Conservation (phyloP, 1,140 invertebrate genomes). For the Aradophagus sp. region DNA sequence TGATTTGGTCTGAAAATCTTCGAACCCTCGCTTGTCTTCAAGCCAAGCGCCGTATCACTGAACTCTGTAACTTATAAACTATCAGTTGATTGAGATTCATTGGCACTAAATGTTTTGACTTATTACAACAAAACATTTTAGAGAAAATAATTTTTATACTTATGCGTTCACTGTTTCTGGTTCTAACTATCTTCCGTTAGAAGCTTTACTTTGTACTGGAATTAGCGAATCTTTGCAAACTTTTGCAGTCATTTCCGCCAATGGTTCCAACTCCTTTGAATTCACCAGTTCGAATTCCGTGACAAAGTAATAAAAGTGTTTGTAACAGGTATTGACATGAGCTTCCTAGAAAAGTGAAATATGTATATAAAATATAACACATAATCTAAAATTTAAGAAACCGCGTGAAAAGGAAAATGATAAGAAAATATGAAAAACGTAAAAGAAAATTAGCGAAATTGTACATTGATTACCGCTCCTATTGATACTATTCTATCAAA, state of each 20-base stretch:
- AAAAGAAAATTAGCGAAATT: constrained; percentile 22
- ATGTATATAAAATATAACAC: too few species aligned
- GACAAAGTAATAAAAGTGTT: constrained; percentile 97
- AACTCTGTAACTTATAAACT: too few species aligned
- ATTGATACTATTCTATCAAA: constrained; percentile 92
- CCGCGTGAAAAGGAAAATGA: background rate
- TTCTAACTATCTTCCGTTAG: constrained; percentile 64
- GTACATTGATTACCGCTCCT: constrained; percentile 81
- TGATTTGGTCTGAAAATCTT: background rate
- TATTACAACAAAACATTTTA: too few species aligned
- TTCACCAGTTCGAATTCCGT: constrained; percentile 91
- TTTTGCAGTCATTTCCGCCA: constrained; percentile 84
- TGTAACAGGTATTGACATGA: constrained; percentile 97
- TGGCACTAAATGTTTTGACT: too few species aligned
- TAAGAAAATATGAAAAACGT: constrained; percentile 15
- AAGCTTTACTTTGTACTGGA: constrained; percentile 52
- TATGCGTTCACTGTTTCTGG: background rate
- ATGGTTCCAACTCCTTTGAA: constrained; percentile 90
- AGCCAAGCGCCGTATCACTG: too few species aligned
- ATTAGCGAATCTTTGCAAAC: constrained; percentile 78
- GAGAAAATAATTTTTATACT: too few species aligned
- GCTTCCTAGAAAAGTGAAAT: constrained; percentile 83
- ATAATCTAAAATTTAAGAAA: too few species aligned
- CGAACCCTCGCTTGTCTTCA: too few species aligned
- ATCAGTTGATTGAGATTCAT: too few species aligned